A percentile compares a stretch with the other conserved stretches of the same genome.
These are phyloP conservation scores for Dione juno DNA, from an alignment of 2,888 invertebrate genomes.

Conservation along the genomic window DNA sequence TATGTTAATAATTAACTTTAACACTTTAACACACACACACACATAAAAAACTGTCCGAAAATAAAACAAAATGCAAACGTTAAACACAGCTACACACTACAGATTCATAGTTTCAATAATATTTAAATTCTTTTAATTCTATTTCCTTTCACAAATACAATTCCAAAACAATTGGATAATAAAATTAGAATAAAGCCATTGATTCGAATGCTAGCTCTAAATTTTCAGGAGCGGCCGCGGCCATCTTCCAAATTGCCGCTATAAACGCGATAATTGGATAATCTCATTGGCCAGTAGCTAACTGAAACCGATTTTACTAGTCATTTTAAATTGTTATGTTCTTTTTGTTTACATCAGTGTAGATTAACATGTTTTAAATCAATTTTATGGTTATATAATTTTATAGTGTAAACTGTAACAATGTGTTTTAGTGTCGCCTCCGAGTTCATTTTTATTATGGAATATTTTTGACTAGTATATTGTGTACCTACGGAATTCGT, in stretches of 20 bases:
- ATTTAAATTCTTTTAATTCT: conserved; percentile 26
- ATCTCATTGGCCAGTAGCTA: conserved; percentile 77
- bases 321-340: conserved; percentile 43
- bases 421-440: not conserved
- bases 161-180: conserved; percentile 62
- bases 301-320: conserved; percentile 72
- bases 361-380: conserved; percentile 27
- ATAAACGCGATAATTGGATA: conserved; percentile 77
- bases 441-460: not conserved
- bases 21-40: not conserved
- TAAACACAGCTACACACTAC: not conserved
- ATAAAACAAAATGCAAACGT: not conserved
- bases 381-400: conserved; percentile 9
- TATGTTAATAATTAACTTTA: not conserved
- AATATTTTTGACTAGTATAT: not conserved
- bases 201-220: conserved; percentile 68
- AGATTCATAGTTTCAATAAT: conserved; percentile 7
- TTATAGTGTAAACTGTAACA: conserved; percentile 4
- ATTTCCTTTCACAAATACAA: conserved; percentile 30
- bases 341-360: conserved; percentile 27
- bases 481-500: not conserved
- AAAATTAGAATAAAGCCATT: conserved; percentile 76
- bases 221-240: conserved; percentile 71
- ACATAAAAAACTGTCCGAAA: not conserved
- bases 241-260: conserved; percentile 76